Base-by-base conservation (phyloP, 2,888 invertebrate genomes). In the Morpho achilles region DNA sequence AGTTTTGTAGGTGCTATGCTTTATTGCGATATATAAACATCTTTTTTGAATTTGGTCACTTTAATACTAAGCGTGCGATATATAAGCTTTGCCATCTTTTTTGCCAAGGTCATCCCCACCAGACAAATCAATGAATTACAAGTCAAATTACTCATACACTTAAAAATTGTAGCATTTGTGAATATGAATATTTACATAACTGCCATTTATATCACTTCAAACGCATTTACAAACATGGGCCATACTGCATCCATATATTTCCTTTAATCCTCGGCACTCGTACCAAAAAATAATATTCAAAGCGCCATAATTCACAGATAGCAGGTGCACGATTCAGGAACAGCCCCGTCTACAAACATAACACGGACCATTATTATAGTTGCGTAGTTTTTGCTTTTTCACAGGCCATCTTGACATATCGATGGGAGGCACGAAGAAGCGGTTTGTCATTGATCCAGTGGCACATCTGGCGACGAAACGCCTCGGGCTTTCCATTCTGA, bases 361-460 rank as follows among this genome's bases (percentile, higher is more conserved):
- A 82, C 78, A 75, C 69, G 67, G 68, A 67, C 77, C 74, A 80
- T 80, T 85, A 80, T 80, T 79, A 81, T 75, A 77, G 73, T 71
- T 68, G 67, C 69, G 69, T 67, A 70, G 72, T 68, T 64, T 65
- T 71, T 64, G 68, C 69, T 60, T 58, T 59, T 59, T 59, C 54
- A 71, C 60, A 50, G 63, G 51, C 51, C 77, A 73, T 80, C 78
- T 75, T 82, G 82, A 87, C 80, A 87, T 83, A 86, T 87, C 73
- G 74, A 77, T 79, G 80, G 79, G 80, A 78, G 77, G 76, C 89
- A 87, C 87, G 89, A 73, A 80, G 82, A 85, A 89, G 87, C 88
- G 86, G 83, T 89, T 88, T 89, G 88, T 89, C 89, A 89, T 88
- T 87, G 89, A 88, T 87, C 87, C 87, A 82, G 82, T 79, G 85